These are phyloP conservation scores for Papilio aristodemus DNA, from an alignment of 1,140 invertebrate species.

Conservation along the genomic window DNA sequence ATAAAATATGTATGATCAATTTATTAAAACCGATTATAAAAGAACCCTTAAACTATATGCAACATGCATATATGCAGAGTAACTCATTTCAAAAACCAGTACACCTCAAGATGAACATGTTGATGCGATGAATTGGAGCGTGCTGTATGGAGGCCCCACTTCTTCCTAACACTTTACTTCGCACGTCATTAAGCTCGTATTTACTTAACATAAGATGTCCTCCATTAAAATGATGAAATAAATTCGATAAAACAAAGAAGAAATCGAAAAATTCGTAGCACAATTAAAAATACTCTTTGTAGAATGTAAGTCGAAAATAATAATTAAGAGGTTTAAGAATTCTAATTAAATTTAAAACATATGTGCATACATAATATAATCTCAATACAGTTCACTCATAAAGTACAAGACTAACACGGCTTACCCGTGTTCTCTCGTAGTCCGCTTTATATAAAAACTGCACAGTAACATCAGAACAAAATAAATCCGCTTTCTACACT, in stretches of 20 bases:
- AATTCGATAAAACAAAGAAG: not conserved
- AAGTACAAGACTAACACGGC: too few relatives aligned
- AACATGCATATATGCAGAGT: not conserved
- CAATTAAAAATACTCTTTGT: too few relatives aligned
- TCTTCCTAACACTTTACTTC: slow-evolving; percentile 14
- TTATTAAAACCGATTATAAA: not conserved
- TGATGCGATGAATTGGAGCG: slow-evolving; percentile 20
- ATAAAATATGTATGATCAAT: not conserved
- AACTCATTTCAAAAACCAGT: slow-evolving; percentile 9
- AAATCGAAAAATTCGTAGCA: too few relatives aligned
- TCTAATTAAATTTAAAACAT: too few relatives aligned
- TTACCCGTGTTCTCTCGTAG: not conserved
- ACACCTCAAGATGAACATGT: slow-evolving; percentile 15
- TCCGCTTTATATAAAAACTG: not conserved
- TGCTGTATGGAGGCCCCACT: slow-evolving; percentile 2
- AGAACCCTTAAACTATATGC: slow-evolving; percentile 2
- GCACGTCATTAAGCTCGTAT: slow-evolving; percentile 7
- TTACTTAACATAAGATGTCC: not conserved
- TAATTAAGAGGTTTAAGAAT: too few relatives aligned
- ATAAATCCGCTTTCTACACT: slow-evolving; percentile 5
- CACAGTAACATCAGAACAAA: not conserved
- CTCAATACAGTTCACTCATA: too few relatives aligned
- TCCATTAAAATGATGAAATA: slow-evolving; percentile 6
- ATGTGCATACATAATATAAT: too few relatives aligned
- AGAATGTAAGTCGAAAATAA: too few relatives aligned